These are phyloP conservation scores for Syrphus vitripennis DNA, from an alignment of 2,888 invertebrate genomes.

Conservation along the genomic window DNA sequence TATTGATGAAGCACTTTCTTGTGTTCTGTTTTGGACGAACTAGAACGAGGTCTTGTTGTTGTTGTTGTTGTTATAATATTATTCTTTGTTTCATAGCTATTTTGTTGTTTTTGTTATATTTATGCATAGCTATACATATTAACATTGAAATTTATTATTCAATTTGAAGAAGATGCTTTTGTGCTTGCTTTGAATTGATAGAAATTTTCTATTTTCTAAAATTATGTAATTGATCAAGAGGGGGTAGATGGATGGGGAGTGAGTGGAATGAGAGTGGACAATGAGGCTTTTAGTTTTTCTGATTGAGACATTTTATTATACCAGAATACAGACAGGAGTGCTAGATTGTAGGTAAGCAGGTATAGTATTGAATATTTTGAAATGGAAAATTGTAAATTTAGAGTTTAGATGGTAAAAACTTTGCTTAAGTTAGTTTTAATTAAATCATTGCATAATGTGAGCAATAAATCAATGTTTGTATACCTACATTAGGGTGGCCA, in stretches of 20 bases:
- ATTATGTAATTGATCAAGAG: not conserved
- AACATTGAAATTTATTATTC: slow-evolving; percentile 62
- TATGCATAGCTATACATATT: too few species aligned
- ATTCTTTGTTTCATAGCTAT: slow-evolving; percentile 20
- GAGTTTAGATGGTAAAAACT: too few species aligned
- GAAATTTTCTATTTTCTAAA: slow-evolving; percentile 11
- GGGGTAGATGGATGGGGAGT: not conserved
- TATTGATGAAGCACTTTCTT: slow-evolving; percentile 45
- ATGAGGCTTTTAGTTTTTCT: not conserved
- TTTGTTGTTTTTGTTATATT: slow-evolving; percentile 38
- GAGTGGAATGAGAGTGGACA: not conserved
- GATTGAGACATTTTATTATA: not conserved
- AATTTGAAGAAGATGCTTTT: slow-evolving; percentile 43
- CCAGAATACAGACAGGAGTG: too few species aligned
- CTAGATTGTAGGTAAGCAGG: too few species aligned
- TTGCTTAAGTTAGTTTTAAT: too few species aligned
- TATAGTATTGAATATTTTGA: too few species aligned
- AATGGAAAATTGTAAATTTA: too few species aligned
- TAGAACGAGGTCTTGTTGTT: not conserved
- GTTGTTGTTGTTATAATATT: not conserved
- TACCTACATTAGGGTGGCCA: too few species aligned
- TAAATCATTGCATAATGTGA: too few species aligned
- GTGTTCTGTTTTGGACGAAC: not conserved
- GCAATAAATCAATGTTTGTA: too few species aligned
- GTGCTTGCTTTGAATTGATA: not conserved